Conservation (phyloP, 2,113 vertebrate genomes). For the Brachypteracias leptosomus region DNA sequence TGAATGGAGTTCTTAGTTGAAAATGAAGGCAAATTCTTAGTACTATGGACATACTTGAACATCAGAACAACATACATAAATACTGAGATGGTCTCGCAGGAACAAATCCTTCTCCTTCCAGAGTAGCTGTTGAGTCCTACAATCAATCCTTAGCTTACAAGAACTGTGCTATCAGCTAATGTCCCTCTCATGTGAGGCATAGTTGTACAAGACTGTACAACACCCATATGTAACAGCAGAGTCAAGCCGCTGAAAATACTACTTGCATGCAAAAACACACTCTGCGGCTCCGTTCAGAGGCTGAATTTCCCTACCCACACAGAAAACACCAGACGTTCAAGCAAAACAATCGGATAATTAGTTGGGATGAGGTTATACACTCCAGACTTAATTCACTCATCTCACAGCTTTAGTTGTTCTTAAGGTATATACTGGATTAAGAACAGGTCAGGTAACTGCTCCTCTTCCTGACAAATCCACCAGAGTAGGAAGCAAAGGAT, state of each 20-base stretch:
- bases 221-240: not conserved
- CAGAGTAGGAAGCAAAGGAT: not conserved
- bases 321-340: not conserved
- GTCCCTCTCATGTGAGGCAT: not conserved
- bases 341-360: conserved; percentile 30
- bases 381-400: conserved; percentile 35
- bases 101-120: not conserved
- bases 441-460: conserved; percentile 24
- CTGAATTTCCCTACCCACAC: not conserved
- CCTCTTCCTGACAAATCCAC: not conserved
- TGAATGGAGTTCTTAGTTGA: not conserved
- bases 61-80: not conserved
- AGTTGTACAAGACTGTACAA: not conserved
- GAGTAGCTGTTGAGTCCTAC: not conserved
- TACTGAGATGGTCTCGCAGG: not conserved
- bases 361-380: not conserved
- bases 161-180: not conserved
- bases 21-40: not conserved
- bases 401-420: not conserved
- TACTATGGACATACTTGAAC: not conserved
- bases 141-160: not conserved
- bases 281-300: not conserved
- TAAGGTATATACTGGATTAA: not conserved
- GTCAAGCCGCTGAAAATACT: not conserved
- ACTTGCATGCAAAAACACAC: not conserved